Conservation (phyloP, 2,888 invertebrate genomes). For the Drosophila setosimentum region DNA sequence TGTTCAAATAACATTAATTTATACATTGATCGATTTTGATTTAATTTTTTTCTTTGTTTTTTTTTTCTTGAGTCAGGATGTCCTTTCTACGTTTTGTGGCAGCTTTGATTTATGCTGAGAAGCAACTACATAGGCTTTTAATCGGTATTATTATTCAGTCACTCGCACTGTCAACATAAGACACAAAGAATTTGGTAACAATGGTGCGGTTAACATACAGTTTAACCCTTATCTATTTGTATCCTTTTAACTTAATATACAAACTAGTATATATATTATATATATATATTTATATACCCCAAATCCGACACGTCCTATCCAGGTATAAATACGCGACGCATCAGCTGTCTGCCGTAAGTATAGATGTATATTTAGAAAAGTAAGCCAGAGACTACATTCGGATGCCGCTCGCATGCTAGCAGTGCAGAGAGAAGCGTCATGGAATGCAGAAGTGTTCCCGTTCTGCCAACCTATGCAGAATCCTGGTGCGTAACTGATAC, state of each 20-base stretch:
- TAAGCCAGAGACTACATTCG: constrained; percentile 14
- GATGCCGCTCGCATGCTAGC: constrained; percentile 6
- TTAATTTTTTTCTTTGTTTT: too few species aligned
- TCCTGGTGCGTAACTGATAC: constrained; percentile 66
- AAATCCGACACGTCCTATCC: too few species aligned
- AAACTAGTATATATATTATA: constrained; percentile 38
- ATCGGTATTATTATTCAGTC: constrained; percentile 54
- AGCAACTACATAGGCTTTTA: constrained; percentile 44
- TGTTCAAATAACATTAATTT: constrained; percentile 13
- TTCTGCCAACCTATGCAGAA: constrained; percentile 71
- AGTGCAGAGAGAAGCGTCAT: constrained; percentile 65
- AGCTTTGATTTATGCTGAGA: constrained; percentile 40
- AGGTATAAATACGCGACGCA: constrained; percentile 48
- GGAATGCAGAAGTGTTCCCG: constrained; percentile 74
- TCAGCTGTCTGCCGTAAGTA: constrained; percentile 18
- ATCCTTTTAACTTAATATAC: constrained; percentile 33
- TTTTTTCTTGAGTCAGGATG: not conserved
- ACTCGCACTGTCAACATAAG: constrained; percentile 62
- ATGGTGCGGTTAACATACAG: constrained; percentile 31
- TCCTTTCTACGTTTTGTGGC: constrained; percentile 13
- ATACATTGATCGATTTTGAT: constrained; percentile 1
- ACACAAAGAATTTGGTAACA: constrained; percentile 59
- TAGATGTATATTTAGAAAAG: constrained; percentile 25
- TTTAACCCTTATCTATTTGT: constrained; percentile 4
- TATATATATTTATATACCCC: not conserved